Conservation (phyloP, 2,113 vertebrate species). For the Clinocottus analis region DNA sequence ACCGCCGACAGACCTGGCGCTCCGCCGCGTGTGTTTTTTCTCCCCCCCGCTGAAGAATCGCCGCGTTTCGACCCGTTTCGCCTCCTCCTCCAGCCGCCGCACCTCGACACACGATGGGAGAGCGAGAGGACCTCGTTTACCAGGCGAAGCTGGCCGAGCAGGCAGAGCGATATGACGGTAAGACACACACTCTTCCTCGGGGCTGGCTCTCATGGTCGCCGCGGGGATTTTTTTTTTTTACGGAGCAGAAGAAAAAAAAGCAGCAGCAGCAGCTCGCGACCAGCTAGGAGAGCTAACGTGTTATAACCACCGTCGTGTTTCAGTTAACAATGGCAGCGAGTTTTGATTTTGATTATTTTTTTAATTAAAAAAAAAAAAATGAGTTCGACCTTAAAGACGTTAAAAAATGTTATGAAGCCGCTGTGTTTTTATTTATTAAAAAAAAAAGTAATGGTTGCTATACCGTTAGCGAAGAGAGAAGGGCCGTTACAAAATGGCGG, state of each 20-base stretch:
- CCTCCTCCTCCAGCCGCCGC: constrained; percentile 51
- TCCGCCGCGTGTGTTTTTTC: constrained; percentile 53
- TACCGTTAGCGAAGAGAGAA: constrained; percentile 57
- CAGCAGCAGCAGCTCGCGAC: no score
- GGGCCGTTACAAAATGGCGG: constrained; percentile 82
- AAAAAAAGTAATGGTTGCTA: constrained; percentile 24
- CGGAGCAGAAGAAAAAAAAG: not conserved
- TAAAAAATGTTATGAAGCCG: accelerated
- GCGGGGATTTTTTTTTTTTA: no score
- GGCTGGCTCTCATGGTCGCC: not conserved
- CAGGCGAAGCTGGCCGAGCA: constrained; percentile 98
- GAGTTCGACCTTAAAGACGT: no score
- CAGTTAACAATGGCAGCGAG: no score
- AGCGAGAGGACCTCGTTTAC: constrained; percentile 94
- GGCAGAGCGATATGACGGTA: constrained; percentile 97
- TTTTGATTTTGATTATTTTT: no score
- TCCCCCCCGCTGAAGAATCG: constrained; percentile 43
- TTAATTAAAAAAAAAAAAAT: no score
- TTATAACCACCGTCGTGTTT: no score
- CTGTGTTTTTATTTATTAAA: not conserved
- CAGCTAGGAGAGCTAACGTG: no score
- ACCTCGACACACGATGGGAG: constrained; percentile 88
- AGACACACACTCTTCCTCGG: constrained; percentile 49
- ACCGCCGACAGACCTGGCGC: constrained; percentile 70
- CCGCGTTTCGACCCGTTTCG: not conserved